These are phyloP conservation scores for Zaprionus gabonicus DNA, from an alignment of 1,140 invertebrate species.

Conservation along the genomic window DNA sequence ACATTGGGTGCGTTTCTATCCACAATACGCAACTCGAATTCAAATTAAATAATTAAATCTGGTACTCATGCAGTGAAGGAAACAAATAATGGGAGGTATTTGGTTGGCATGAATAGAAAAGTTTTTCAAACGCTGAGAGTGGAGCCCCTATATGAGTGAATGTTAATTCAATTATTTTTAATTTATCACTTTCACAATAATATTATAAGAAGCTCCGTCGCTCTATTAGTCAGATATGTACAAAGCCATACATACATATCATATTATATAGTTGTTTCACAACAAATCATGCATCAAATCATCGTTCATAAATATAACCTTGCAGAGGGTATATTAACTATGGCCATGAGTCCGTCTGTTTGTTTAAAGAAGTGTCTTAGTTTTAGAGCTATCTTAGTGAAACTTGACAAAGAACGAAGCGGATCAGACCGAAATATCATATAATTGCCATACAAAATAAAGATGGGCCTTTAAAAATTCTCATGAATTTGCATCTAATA, in stretches of 20 bases:
- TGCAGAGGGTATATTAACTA: too few species aligned
- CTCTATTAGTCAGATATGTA: background rate
- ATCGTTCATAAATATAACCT: too few species aligned
- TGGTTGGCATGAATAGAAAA: constrained; percentile 11
- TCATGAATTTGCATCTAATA: too few species aligned
- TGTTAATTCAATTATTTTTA: background rate
- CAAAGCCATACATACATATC: background rate
- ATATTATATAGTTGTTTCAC: background rate
- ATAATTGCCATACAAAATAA: too few species aligned
- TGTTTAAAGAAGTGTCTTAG: too few species aligned
- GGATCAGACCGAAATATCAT: too few species aligned
- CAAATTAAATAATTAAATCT: constrained; percentile 60
- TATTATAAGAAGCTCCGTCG: background rate
- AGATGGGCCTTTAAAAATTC: too few species aligned
- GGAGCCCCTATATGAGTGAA: constrained; percentile 28
- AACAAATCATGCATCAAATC: background rate
- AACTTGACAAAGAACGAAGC: too few species aligned
- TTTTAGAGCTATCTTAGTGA: too few species aligned
- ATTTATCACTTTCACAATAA: background rate
- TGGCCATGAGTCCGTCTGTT: too few species aligned
- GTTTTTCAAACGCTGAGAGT: constrained; percentile 9
- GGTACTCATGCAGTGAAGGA: constrained; percentile 6
- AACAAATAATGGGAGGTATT: constrained; percentile 20
- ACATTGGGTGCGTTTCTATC: constrained; percentile 17
- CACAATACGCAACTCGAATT: constrained; percentile 43